Percentiles rank a stretch among this genome's conserved stretches.
Conservation (phyloP, 2,888 invertebrate genomes). For the Ganaspis brasiliensis region DNA sequence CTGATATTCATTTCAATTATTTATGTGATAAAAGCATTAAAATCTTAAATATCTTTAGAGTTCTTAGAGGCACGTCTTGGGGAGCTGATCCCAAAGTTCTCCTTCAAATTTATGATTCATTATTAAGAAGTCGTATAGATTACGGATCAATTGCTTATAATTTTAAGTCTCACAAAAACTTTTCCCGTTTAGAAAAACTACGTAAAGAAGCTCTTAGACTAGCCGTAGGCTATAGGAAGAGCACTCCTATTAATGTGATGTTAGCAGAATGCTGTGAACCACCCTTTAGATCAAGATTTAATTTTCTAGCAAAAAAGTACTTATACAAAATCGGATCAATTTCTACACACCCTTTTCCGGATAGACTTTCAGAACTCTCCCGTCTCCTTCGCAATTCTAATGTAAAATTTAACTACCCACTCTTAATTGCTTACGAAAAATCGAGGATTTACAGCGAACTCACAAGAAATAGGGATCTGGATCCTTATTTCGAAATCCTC, state of each 20-base stretch:
- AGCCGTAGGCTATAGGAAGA: too few relatives aligned
- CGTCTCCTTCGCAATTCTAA: neutral
- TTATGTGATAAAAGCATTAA: too few relatives aligned
- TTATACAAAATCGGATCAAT: neutral
- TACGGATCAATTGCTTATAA: too few relatives aligned
- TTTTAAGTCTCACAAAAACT: too few relatives aligned
- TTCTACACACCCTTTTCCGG: neutral
- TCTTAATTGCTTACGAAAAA: neutral
- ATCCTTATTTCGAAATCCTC: neutral
- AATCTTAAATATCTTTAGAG: neutral
- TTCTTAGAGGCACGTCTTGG: neutral
- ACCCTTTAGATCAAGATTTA: too few relatives aligned
- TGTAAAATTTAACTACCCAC: neutral
- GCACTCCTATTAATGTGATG: too few relatives aligned
- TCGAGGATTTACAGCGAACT: neutral
- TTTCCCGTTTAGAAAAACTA: too few relatives aligned
- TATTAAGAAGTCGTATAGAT: neutral
- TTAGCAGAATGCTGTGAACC: too few relatives aligned
- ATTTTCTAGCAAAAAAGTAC: neutral
- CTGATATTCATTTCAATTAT: too few relatives aligned
- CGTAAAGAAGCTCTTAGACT: too few relatives aligned
- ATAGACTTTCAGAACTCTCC: neutral
- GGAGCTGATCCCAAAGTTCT: slow-evolving; percentile 9
- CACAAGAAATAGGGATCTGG: neutral
- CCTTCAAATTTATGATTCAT: neutral